phyloP scores from a whole-genome alignment of 2,113 vertebrate species.

The Gnathonemus longibarbis region DNA sequence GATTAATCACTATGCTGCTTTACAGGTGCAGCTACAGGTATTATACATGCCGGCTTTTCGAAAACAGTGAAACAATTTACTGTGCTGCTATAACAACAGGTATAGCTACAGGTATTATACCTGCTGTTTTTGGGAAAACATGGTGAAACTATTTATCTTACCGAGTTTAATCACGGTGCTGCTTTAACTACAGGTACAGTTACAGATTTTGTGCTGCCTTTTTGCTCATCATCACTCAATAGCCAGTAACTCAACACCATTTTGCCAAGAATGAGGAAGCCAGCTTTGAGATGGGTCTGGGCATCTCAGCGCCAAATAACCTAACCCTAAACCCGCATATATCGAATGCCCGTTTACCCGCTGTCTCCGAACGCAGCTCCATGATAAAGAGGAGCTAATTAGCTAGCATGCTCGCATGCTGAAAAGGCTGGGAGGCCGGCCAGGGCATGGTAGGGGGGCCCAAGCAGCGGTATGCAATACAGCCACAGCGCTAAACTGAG shows the following conservation, averaged over 20 bases:
- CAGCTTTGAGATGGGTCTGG: neutral
- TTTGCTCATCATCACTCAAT: neutral
- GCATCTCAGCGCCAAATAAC: neutral
- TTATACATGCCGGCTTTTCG: too few relatives aligned
- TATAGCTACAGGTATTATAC: neutral
- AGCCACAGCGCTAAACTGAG: neutral
- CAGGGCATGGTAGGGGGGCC: neutral
- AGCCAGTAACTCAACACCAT: neutral
- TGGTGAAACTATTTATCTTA: neutral
- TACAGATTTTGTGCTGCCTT: neutral
- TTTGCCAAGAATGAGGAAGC: neutral
- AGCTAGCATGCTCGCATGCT: neutral
- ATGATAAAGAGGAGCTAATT: slow-evolving; percentile 1
- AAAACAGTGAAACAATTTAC: too few relatives aligned
- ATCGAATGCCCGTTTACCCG: neutral
- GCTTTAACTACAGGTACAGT: neutral
- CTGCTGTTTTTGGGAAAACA: neutral
- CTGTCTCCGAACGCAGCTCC: neutral
- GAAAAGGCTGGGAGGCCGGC: neutral
- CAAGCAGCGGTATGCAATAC: neutral
- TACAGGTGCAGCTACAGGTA: neutral
- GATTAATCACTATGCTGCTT: neutral
- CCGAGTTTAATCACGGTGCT: neutral
- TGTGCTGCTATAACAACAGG: too few relatives aligned
- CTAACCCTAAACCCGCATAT: neutral